These are phyloP conservation scores for Acrobasis consociella DNA, from an alignment of 2,888 invertebrate species.

Conservation along the genomic window DNA sequence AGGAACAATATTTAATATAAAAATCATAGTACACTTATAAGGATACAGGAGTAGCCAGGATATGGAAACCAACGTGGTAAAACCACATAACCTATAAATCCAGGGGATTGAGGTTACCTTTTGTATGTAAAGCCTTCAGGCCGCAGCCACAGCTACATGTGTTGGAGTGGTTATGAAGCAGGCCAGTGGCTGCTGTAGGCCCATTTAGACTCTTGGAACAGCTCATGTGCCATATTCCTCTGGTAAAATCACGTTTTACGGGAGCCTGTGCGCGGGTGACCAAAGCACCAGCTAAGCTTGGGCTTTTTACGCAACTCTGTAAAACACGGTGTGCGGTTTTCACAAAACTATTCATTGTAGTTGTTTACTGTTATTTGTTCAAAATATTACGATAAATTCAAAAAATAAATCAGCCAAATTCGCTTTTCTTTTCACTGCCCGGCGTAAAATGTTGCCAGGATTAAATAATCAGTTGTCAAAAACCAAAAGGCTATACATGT, in stretches of 20 bases:
- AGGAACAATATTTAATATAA: slow-evolving; percentile 13
- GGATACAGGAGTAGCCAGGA: slow-evolving; percentile 8
- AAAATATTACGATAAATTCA: not conserved
- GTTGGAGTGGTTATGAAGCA: slow-evolving; percentile 82
- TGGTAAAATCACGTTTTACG: slow-evolving; percentile 85
- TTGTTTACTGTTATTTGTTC: not conserved
- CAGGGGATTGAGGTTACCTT: slow-evolving; percentile 78
- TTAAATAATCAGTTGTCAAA: not conserved
- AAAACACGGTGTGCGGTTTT: slow-evolving; percentile 82
- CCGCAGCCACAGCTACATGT: slow-evolving; percentile 88
- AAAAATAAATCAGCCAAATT: slow-evolving; percentile 32
- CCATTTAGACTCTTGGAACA: slow-evolving; percentile 68
- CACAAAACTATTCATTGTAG: slow-evolving; percentile 86
- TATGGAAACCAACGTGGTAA: slow-evolving; percentile 54
- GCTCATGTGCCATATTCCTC: slow-evolving; percentile 89
- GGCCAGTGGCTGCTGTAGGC: slow-evolving; percentile 52
- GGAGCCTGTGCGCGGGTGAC: slow-evolving; percentile 66
- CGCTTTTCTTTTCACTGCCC: slow-evolving; percentile 29
- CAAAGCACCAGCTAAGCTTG: slow-evolving; percentile 60
- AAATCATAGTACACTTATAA: slow-evolving; percentile 12
- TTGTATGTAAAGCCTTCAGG: slow-evolving; percentile 85
- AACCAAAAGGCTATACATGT: not conserved
- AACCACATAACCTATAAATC: slow-evolving; percentile 69
- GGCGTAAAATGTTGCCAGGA: slow-evolving; percentile 35
- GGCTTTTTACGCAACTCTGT: slow-evolving; percentile 65